Conservation (phyloP, 2,113 vertebrate species). For the Strix aluco region DNA sequence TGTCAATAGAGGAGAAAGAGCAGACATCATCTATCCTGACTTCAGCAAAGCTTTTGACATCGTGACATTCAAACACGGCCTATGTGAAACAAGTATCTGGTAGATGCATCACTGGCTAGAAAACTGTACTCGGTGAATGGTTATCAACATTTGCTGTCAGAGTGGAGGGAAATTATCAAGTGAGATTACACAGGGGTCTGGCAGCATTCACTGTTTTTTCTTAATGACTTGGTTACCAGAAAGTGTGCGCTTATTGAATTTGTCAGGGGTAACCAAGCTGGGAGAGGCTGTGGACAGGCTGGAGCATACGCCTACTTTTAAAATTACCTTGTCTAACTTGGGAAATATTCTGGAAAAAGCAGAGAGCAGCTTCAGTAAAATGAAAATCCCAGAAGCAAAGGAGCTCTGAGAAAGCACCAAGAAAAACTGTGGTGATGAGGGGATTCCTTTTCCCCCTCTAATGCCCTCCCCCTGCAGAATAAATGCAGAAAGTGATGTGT, state of each 20-base stretch:
- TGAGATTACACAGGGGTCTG: background rate
- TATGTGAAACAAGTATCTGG: background rate
- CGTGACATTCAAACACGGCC: conserved; percentile 14
- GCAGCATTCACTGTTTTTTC: background rate
- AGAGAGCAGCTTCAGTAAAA: background rate
- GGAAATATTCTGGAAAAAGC: background rate
- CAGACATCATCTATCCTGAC: conserved; percentile 59
- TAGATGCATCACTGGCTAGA: background rate
- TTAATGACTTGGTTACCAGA: background rate
- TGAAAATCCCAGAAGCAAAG: background rate
- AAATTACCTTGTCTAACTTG: background rate
- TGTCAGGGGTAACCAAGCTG: background rate
- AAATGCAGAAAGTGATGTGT: background rate
- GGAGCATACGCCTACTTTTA: background rate
- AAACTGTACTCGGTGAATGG: background rate
- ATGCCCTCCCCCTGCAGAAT: background rate
- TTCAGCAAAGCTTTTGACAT: conserved; percentile 52
- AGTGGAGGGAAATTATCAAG: background rate
- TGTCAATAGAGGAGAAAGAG: conserved; percentile 55
- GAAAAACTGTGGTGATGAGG: background rate
- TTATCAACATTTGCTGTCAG: background rate
- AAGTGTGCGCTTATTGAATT: background rate
- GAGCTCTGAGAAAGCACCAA: background rate
- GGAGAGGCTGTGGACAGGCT: background rate
- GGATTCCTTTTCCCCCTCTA: background rate